These are phyloP conservation scores for Spinus olivaceus DNA, from an alignment of 2,797 vertebrate genomes.

Conservation along the genomic window DNA sequence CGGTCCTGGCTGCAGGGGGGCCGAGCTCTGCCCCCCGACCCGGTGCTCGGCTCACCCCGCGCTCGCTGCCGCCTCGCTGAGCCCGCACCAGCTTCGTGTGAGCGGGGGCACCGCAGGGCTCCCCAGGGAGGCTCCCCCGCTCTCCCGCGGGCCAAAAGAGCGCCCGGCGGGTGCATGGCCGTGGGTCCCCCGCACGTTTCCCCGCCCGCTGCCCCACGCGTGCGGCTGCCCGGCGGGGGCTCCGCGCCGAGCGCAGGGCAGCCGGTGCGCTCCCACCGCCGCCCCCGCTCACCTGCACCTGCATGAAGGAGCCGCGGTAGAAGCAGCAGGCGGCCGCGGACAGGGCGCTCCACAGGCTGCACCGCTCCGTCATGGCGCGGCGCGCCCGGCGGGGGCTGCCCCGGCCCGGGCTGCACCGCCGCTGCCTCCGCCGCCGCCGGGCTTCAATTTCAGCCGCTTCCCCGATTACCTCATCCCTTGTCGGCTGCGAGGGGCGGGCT, in stretches of 20 bases:
- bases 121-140: background rate
- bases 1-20: background rate
- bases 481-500: constrained; percentile 53
- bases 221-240: background rate
- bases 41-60: background rate
- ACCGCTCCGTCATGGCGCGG: constrained; percentile 91
- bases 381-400: constrained; percentile 1
- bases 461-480: constrained; percentile 81
- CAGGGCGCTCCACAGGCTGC: constrained; percentile 97
- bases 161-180: background rate
- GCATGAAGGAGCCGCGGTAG: constrained; percentile 97
- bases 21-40: background rate
- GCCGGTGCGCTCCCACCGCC: background rate
- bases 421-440: constrained; percentile 60
- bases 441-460: constrained; percentile 75
- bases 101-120: background rate
- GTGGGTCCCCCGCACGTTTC: background rate
- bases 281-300: constrained; percentile 90
- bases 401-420: constrained; percentile 5
- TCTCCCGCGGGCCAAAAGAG: background rate
- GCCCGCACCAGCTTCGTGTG: background rate
- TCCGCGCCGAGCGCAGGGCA: background rate
- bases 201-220: background rate
- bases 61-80: background rate
- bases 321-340: constrained; percentile 98